A percentile compares a stretch with the other conserved stretches of the same genome.
Conservation (phyloP, 2,113 vertebrate species). For the Cepphus grylle region DNA sequence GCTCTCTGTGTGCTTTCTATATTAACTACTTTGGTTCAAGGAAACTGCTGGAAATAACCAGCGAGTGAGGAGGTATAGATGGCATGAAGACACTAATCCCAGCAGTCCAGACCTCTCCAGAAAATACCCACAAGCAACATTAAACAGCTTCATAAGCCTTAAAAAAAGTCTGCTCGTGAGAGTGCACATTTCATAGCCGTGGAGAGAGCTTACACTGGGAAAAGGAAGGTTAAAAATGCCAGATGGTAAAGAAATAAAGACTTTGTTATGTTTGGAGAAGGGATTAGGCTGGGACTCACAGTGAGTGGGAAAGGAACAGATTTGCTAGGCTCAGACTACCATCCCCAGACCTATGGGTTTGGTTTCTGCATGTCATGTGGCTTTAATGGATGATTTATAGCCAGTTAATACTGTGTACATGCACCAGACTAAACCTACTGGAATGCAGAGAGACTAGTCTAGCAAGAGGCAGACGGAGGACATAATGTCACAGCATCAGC, state of each 20-base stretch:
- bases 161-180: not conserved
- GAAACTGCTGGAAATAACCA: not conserved
- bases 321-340: not conserved
- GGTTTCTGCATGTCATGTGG: not conserved
- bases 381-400: conserved; percentile 15
- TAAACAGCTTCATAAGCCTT: not conserved
- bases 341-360: not conserved
- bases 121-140: not conserved
- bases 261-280: not conserved
- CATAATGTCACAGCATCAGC: conserved; percentile 37
- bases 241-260: not conserved
- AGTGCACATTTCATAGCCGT: not conserved
- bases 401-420: conserved; percentile 6
- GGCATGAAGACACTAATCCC: not conserved
- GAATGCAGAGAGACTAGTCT: conserved; percentile 55
- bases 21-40: not conserved
- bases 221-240: not conserved
- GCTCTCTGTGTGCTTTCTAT: not conserved
- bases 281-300: not conserved
- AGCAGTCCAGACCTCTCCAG: not conserved
- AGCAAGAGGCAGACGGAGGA: conserved; percentile 39
- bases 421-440: conserved; percentile 43
- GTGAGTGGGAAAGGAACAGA: not conserved
- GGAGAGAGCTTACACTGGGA: not conserved
- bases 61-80: not conserved